A percentile compares a stretch with the other conserved stretches of the same genome.
These are phyloP conservation scores for Conops quadrifasciatus DNA, from an alignment of 2,888 invertebrate species.

Conservation along the genomic window DNA sequence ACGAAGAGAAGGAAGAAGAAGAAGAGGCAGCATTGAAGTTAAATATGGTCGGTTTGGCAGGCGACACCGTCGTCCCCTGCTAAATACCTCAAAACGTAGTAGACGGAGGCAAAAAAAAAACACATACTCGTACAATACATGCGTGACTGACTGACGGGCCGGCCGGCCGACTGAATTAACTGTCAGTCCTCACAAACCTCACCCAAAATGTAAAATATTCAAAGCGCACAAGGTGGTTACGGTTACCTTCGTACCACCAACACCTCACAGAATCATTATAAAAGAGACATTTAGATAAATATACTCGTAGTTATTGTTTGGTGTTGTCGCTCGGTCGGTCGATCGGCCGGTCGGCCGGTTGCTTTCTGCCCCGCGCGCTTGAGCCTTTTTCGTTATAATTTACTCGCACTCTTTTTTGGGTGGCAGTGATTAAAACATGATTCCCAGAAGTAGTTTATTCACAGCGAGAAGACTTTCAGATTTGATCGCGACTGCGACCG, in stretches of 20 bases:
- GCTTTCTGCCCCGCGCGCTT: constrained; percentile 2
- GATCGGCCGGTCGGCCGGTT: constrained; percentile 10
- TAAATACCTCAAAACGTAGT: neutral
- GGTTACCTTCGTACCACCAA: constrained; percentile 17
- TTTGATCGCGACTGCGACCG: too few species aligned
- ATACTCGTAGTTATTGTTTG: neutral
- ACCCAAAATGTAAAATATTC: constrained; percentile 33
- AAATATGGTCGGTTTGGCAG: neutral
- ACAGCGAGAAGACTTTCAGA: too few species aligned
- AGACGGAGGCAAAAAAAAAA: neutral
- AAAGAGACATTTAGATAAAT: constrained; percentile 28
- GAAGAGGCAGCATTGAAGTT: neutral
- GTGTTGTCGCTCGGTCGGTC: too few species aligned
- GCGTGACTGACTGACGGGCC: too few species aligned
- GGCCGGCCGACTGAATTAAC: neutral
- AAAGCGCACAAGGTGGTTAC: constrained; percentile 34
- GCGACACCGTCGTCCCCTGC: constrained; percentile 14
- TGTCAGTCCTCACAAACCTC: constrained; percentile 33
- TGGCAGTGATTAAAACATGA: constrained; percentile 18
- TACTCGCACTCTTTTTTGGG: constrained; percentile 15
- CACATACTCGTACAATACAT: too few species aligned
- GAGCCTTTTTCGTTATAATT: constrained; percentile 8
- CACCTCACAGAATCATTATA: constrained; percentile 26
- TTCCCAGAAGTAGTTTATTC: constrained; percentile 31
- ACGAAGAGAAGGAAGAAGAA: neutral